A percentile compares a stretch with the other conserved stretches of the same genome.
These are phyloP conservation scores for Portunus trituberculatus DNA, from an alignment of 1,140 invertebrate genomes.

Conservation along the genomic window DNA sequence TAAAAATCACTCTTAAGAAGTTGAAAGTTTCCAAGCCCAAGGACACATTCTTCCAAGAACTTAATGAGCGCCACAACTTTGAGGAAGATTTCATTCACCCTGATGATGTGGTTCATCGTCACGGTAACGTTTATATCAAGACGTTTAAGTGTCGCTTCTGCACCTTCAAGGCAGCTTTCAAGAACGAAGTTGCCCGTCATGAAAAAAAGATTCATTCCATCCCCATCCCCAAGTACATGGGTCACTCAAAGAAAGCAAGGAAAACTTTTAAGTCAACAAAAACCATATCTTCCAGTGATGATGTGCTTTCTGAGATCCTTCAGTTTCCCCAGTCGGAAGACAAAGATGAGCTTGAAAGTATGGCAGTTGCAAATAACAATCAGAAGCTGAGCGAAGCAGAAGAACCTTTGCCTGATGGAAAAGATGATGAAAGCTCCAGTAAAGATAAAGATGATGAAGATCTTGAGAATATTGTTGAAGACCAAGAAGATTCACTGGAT, in stretches of 20 bases:
- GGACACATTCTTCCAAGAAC: conserved; percentile 75
- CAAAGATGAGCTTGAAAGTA: not conserved
- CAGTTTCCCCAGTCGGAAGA: conserved; percentile 48
- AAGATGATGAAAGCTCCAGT: not conserved
- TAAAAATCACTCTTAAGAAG: conserved; percentile 78
- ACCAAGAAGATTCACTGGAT: conserved; percentile 61
- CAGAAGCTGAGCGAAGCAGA: not conserved
- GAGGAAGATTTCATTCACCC: conserved; percentile 82
- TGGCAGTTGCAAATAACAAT: not conserved
- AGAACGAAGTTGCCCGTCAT: conserved; percentile 83
- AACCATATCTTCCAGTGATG: conserved; percentile 43
- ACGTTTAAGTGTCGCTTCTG: conserved; percentile 82
- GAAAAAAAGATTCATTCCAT: conserved; percentile 81
- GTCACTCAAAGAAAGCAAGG: conserved; percentile 59
- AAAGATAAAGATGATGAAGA: conserved; percentile 6
- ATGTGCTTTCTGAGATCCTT: conserved; percentile 57
- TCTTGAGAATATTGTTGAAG: not conserved
- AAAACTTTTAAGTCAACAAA: conserved; percentile 55
- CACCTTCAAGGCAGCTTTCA: conserved; percentile 83
- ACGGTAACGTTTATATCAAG: conserved; percentile 81
- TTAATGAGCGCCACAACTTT: conserved; percentile 79
- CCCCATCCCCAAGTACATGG: conserved; percentile 58
- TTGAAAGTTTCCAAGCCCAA: conserved; percentile 78
- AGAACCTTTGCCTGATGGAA: not conserved
- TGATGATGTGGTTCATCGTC: conserved; percentile 81